Percentiles rank a stretch among this genome's conserved stretches.
Conservation (phyloP, 2,797 vertebrate species). For the Paguma larvata region DNA sequence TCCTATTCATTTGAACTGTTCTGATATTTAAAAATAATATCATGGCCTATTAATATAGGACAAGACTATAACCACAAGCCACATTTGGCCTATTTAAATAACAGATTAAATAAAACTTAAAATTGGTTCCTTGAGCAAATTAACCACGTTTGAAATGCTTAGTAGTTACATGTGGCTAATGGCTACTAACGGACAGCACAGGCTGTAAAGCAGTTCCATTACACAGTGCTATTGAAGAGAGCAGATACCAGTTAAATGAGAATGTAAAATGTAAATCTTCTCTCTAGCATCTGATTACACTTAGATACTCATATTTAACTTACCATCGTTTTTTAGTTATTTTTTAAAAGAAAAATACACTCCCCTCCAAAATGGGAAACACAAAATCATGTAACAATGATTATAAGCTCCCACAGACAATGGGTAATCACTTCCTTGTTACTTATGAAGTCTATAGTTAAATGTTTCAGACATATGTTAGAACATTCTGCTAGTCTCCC, state of each 20-base stretch:
- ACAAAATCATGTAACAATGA: background rate
- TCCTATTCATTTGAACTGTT: background rate
- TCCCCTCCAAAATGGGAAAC: background rate
- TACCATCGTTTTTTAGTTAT: background rate
- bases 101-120: background rate
- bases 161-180: background rate
- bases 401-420: background rate
- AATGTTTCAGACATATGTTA: background rate
- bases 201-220: background rate
- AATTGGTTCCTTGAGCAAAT: background rate
- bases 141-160: background rate
- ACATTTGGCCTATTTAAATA: background rate
- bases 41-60: background rate
- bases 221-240: background rate
- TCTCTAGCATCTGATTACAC: background rate
- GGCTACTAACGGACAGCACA: background rate
- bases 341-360: background rate
- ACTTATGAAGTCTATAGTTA: background rate
- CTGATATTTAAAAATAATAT: background rate
- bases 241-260: background rate
- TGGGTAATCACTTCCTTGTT: background rate
- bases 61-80: background rate
- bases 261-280: background rate
- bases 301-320: background rate
- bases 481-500: background rate